A percentile compares a stretch with the other conserved stretches of the same genome.
phyloP scores from a whole-genome alignment of 64 coral and sea anemone genomes.

The Dendrophyllia cribrosa region DNA sequence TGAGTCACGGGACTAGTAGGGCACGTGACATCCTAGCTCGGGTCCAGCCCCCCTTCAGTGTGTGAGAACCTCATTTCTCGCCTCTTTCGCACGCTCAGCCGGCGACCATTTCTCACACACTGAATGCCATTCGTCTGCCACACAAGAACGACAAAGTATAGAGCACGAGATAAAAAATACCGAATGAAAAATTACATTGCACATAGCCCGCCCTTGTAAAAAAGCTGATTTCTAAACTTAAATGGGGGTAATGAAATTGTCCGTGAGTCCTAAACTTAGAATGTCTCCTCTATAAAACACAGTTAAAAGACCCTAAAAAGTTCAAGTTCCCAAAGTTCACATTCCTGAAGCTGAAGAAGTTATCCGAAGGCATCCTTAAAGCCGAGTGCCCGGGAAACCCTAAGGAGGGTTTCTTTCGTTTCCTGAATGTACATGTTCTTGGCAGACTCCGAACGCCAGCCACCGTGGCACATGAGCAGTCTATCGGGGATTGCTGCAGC shows the following conservation, averaged over 20 bases:
- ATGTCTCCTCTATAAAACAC: background rate
- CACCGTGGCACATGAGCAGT: background rate
- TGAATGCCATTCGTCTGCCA: background rate
- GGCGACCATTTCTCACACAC: background rate
- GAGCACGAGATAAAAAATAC: background rate
- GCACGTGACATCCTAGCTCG: background rate
- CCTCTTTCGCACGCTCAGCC: background rate
- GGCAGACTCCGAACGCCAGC: background rate
- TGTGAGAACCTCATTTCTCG: conserved; percentile 10
- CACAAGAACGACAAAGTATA: background rate
- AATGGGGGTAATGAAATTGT: background rate
- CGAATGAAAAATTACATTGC: background rate
- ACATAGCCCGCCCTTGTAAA: background rate
- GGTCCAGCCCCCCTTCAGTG: conserved; percentile 10
- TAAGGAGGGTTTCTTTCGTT: conserved; percentile 1
- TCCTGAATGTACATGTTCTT: conserved; percentile 17
- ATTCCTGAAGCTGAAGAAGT: background rate
- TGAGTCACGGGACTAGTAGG: conserved; percentile 1
- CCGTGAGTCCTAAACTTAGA: background rate
- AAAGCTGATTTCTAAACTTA: background rate
- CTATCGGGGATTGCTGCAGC: background rate
- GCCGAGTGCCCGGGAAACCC: background rate
- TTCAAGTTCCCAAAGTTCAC: background rate
- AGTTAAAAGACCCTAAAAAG: background rate
- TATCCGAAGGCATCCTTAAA: background rate